These are phyloP conservation scores for Falco cherrug DNA, from an alignment of 2,797 vertebrate species.

Conservation along the genomic window DNA sequence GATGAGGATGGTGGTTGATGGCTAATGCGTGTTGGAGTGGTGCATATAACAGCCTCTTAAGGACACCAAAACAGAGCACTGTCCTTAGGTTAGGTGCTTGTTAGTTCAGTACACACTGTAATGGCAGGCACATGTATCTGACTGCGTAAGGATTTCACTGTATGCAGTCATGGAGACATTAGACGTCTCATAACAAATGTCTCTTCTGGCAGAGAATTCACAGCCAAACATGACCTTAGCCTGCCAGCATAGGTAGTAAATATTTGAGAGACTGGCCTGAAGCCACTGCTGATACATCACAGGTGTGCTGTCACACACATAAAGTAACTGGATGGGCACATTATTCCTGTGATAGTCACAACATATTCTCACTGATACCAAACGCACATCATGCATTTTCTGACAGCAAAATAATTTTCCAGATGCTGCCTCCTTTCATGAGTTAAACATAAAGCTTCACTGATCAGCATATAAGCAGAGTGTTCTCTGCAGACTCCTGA, in stretches of 20 bases:
- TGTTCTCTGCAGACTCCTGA: not conserved
- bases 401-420: not conserved
- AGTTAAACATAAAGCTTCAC: not conserved
- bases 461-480: not conserved
- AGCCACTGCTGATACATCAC: not conserved
- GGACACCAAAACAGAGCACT: not conserved
- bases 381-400: rapidly evolving
- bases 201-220: not conserved
- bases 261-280: not conserved
- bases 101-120: not conserved
- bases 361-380: not conserved
- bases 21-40: not conserved
- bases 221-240: not conserved
- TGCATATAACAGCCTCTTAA: not conserved
- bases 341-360: not conserved
- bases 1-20: not conserved
- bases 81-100: not conserved
- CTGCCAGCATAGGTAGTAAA: not conserved
- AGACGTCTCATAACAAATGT: not conserved
- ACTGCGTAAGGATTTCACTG: not conserved
- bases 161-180: not conserved
- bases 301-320: not conserved
- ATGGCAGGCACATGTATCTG: not conserved
- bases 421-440: not conserved
- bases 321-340: not conserved